These are phyloP conservation scores for Albula glossodonta DNA, from an alignment of 2,113 vertebrate species.

Conservation along the genomic window DNA sequence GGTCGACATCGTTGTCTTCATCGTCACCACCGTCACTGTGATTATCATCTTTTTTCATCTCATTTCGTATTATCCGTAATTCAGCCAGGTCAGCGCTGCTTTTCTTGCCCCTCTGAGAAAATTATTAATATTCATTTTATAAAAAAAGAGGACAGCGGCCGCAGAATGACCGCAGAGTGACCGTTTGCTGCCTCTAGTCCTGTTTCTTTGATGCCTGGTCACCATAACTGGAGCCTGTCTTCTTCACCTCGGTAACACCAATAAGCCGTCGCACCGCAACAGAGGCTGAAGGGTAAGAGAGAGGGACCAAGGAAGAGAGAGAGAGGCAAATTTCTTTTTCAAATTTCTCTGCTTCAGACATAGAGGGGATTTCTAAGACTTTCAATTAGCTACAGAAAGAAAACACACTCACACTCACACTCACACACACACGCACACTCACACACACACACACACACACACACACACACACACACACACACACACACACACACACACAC, in stretches of 20 bases:
- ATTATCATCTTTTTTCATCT: not conserved
- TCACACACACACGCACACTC: no score
- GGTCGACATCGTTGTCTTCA: not conserved
- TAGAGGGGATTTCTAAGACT: no score
- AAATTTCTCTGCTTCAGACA: no score
- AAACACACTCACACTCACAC: not conserved
- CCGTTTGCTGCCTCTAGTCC: slow-evolving; percentile 61
- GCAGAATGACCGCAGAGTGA: slow-evolving; percentile 10
- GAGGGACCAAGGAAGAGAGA: not conserved
- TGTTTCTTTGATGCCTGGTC: slow-evolving; percentile 91
- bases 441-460: not conserved
- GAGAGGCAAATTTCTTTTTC: slow-evolving; percentile 15
- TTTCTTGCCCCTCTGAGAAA: slow-evolving; percentile 22
- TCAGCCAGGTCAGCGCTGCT: not conserved
- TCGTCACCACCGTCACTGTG: not conserved
- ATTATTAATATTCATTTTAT: slow-evolving; percentile 22
- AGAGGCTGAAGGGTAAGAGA: slow-evolving; percentile 76
- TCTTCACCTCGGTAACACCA: slow-evolving; percentile 95
- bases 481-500: not conserved
- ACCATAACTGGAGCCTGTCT: slow-evolving; percentile 95
- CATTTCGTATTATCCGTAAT: not conserved
- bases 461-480: not conserved
- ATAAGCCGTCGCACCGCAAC: slow-evolving; percentile 94
- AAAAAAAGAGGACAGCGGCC: slow-evolving; percentile 20
- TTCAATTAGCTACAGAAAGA: no score